Evolutionary conservation across 2,888 invertebrate species (phyloP), one percentile per base, ranked within the genome.

Genomic region (Ophion ellenae): DNA sequence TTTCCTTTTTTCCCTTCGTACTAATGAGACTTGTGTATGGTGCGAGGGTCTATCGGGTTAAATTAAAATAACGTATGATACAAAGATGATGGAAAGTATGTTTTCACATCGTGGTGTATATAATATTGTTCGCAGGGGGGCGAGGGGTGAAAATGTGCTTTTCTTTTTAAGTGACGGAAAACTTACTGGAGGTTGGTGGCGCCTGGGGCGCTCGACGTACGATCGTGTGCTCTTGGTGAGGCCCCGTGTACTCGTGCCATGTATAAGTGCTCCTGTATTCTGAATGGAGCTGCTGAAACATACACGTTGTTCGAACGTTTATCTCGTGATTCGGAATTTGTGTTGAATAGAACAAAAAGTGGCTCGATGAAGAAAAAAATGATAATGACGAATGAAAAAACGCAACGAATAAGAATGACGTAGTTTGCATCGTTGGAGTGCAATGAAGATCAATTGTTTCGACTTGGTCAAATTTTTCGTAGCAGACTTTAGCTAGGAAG

Each of bases 241-340:
- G 94, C 87, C 97, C 97, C 92, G 97, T 97, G 95, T 97, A 97
- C 95, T 98, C 98, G 96, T 98, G 98, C 98, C 98, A 98, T 96
- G 97, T 96, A 96, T 98, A 98, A 92, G 98, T 98, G 96, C 98
- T 98, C 96, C 98, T 96, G 95, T 98, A 98, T 95, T 98, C 98
- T 94, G 98, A 98, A 95, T 98, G 98, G 96, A 98, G 97, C 97
- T 98, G 96, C 89, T 93, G 90, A 87, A 94, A 94, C 90, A 92
- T 45, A 89, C 67, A 80, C 88, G 20, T 47, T 47, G 73, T 47
- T 40, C 74, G 7, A 66, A 79, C 79, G 47, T 79, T 83, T 83
- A 83, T 78, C 36, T 67, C 67, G 40, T 32, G 61, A 2, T 63
- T 47, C 3, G 24, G 17, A 36, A 66, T 17, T 66, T 17, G 1